Evolutionary conservation across 1,140 invertebrate species (phyloP), one percentile per base, ranked within the genome.

Genomic region (Drosophila erecta): DNA sequence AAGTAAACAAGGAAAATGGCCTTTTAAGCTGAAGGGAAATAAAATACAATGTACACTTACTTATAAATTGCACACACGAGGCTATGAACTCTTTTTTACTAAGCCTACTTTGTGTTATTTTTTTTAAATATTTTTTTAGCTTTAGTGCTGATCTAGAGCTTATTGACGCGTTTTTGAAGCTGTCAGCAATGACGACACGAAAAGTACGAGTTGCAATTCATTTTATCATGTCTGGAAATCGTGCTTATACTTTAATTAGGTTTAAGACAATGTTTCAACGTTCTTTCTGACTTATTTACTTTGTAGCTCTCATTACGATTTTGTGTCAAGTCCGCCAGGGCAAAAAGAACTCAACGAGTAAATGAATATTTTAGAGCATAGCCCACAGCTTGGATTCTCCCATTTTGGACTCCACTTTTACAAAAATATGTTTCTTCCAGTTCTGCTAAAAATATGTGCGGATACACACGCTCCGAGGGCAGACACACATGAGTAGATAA

Each of bases 381-480:
- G 15, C 4, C 15, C 17, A 30, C 11, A 17, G 10, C 33, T 51
- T 47, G 35, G 24, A 4, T 41, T 41, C 22, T 11, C 3, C 22
- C 1, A 17, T 24, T 64, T 35, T 12, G 2, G 4, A 15, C 3
- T 40, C 10, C 15, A 4, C 4, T 20, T 64, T 38, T 54, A 27
- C 24, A 30, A 43, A 44, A 58, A 54, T 58, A 51, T 53, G 38
- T 33, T 61, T 71, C 59, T 78, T 24, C 27, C 51, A 51, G 37
- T 35, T 12, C 67, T 55, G 77, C 77, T 76, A 71, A 71, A 80
- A 71, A 71, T 80, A 80, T 64, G 53, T 62, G 57, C 75, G 60
- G 60, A 79, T 78, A 47, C 55, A 60, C 53, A 71, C 54, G 27
- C 14, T 62, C 5, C 17, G 22, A 46, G 15, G 24, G 33, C 33